These are phyloP conservation scores for Harmothoe impar DNA, from an alignment of 2,888 invertebrate species.

Conservation along the genomic window DNA sequence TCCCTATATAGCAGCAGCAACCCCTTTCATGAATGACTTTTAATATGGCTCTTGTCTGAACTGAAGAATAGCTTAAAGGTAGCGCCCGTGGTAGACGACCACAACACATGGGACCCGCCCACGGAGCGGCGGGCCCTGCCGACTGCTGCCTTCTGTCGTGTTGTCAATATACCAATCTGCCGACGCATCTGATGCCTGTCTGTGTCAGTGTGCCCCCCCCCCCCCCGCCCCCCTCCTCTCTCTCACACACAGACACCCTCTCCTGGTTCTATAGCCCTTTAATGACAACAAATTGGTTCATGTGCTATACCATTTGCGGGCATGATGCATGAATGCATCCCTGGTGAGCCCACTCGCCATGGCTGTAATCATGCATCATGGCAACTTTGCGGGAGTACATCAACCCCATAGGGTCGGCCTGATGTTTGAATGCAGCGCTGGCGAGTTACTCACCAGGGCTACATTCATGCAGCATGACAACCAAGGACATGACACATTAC, in stretches of 20 bases:
- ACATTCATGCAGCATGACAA: neutral
- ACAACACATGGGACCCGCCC: constrained; percentile 40
- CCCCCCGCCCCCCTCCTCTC: neutral
- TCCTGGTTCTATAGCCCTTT: no score
- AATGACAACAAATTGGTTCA: no score
- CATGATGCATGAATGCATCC: no score
- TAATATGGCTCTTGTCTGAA: constrained; percentile 34
- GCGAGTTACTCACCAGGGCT: no score
- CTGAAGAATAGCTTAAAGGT: constrained; percentile 22
- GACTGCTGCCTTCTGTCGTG: neutral
- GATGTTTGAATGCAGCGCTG: no score
- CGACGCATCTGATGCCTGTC: constrained; percentile 46
- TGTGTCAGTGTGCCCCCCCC: neutral
- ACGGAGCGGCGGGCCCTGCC: neutral
- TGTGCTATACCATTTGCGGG: no score
- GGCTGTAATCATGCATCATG: no score
- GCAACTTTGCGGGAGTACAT: no score
- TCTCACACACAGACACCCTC: no score
- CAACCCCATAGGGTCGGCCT: no score
- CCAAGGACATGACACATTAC: no score
- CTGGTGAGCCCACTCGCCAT: no score
- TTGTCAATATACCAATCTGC: constrained; percentile 58
- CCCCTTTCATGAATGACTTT: neutral
- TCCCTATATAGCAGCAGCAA: neutral
- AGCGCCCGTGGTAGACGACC: neutral